Conservation (phyloP, 1,140 invertebrate species). For the Drosophila biarmipes region DNA sequence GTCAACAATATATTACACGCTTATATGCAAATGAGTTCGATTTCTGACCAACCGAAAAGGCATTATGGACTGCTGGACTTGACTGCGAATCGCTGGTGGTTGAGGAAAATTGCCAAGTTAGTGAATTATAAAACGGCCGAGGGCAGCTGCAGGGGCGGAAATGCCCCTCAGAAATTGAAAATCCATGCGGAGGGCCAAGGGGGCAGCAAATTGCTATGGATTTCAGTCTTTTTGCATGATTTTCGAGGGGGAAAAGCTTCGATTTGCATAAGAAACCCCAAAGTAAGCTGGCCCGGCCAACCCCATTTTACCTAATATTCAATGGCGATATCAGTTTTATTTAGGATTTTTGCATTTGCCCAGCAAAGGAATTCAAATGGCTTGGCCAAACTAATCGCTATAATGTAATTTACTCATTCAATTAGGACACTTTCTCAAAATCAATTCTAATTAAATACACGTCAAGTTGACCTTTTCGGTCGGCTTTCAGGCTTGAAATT, state of each 20-base stretch:
- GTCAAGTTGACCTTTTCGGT: neutral
- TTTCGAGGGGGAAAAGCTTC: constrained; percentile 3
- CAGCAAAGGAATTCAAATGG: too few species aligned
- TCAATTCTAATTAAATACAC: neutral
- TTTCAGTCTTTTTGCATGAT: constrained; percentile 3
- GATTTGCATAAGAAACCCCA: constrained; percentile 28
- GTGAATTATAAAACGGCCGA: constrained; percentile 49
- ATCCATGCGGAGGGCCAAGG: constrained; percentile 34
- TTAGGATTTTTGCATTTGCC: neutral
- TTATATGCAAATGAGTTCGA: constrained; percentile 66
- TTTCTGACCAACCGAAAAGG: constrained; percentile 59
- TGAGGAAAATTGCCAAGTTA: constrained; percentile 56
- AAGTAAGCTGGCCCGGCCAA: constrained; percentile 5
- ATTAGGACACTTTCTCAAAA: too few species aligned
- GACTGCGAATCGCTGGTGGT: constrained; percentile 11
- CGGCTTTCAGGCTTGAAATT: neutral
- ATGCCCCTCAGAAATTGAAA: constrained; percentile 28
- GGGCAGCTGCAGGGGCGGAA: constrained; percentile 15
- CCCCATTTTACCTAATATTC: neutral
- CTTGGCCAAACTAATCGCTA: too few species aligned
- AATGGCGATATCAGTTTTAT: neutral
- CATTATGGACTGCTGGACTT: constrained; percentile 48
- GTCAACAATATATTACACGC: constrained; percentile 65
- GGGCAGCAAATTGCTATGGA: constrained; percentile 26
- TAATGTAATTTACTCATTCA: too few species aligned